phyloP scores from a whole-genome alignment of 2,113 vertebrate genomes.

The Caloenas nicobarica region DNA sequence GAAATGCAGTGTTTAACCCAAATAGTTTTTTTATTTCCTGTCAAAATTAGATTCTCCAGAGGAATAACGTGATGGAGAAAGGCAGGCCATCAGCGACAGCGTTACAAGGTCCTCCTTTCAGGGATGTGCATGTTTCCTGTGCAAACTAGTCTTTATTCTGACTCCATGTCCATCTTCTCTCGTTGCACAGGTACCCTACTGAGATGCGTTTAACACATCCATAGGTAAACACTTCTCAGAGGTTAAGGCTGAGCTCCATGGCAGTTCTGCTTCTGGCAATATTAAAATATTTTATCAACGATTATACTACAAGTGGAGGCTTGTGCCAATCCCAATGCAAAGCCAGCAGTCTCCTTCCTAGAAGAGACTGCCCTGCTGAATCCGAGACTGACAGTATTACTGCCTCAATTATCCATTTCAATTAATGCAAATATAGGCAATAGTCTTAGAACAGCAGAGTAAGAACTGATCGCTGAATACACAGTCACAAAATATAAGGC shows the following conservation, averaged over 20 bases:
- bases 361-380: conserved; percentile 44
- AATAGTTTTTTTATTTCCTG: neutral
- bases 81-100: neutral
- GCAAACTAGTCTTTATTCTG: neutral
- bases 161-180: conserved; percentile 20
- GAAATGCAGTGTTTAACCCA: neutral
- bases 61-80: neutral
- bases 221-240: conserved; percentile 61
- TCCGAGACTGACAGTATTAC: neutral
- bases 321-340: conserved; percentile 56
- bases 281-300: conserved; percentile 63
- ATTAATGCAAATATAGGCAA: conserved; percentile 61
- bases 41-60: neutral
- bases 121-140: neutral
- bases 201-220: conserved; percentile 54
- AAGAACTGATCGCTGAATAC: conserved; percentile 51
- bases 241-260: conserved; percentile 58
- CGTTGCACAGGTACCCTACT: conserved; percentile 24
- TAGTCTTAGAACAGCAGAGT: conserved; percentile 42
- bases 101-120: neutral
- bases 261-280: conserved; percentile 40
- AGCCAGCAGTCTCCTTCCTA: conserved; percentile 28
- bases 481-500: conserved; percentile 32
- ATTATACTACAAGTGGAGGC: conserved; percentile 60
- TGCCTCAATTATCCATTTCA: conserved; percentile 60